Evolutionary conservation across 2,113 vertebrate species (phyloP), one percentile per base, ranked within the genome.

Genomic region (Pedionomus torquatus): DNA sequence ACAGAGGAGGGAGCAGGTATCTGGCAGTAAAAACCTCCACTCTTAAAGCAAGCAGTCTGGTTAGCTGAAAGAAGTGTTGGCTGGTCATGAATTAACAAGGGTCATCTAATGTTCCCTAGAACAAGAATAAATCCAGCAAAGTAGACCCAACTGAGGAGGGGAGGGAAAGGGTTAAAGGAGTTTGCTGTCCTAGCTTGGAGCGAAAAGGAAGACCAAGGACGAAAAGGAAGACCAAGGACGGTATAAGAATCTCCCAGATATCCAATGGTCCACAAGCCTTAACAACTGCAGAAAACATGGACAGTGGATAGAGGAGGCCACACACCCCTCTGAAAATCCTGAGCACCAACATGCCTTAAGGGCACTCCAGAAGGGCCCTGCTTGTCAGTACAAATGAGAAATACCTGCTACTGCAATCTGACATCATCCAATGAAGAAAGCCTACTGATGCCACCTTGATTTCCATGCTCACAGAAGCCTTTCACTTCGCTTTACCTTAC

Each of bases 21-120:
- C 77, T 94, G 93, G 89, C 77, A 97, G 83, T 90, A 90, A 93
- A 95, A 97, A 90, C 77, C n/a, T 89, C 60, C 76, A 33, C 66
- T 87, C 90, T 95, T 95, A 94, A 93, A 91, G 87, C 71, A 96
- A 71, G 10, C 20, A 33, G 41, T 28, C 31, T 82, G 49, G 83
- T 41, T 79, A 69, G 81, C 57, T 88, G 43, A 63, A 81, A 66
- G 83, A 5, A 39, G 17, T 30, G 39, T 84, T 95, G 83, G 30
- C 61, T 58, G 43, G 66, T 26, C 55, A 48, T 54, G 70, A 74
- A 87, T 71, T 58, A 75, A 61, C 4, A 46, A 68, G 28, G 39
- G 52, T 41, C 83, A n/a, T 72, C 76, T 43, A 23, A 60, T 6
- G 1, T 44, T 63, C 19, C 14, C 48, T 76, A 84, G 72, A 71